Percentiles rank a stretch among this genome's conserved stretches.
Evolutionary conservation across 2,797 vertebrate genomes (phyloP).

Genomic region (Paratrypauchen microcephalus): DNA sequence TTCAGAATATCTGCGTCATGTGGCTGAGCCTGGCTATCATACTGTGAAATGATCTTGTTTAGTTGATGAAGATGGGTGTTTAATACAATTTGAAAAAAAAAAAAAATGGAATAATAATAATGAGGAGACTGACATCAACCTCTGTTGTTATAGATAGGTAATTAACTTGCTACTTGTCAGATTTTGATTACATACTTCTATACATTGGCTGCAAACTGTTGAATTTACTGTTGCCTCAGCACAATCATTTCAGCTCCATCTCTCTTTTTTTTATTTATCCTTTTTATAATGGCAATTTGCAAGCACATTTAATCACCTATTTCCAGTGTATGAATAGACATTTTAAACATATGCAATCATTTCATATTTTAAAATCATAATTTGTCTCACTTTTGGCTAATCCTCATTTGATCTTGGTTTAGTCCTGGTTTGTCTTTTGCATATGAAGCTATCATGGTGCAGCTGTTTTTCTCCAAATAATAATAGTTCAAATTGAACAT

Average conservation of each 20-base stretch:
- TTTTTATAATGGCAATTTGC: background rate
- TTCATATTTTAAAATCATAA: background rate
- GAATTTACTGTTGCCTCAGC: background rate
- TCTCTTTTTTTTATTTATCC: background rate
- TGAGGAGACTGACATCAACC: background rate
- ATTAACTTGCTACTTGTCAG: background rate
- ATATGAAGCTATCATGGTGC: background rate
- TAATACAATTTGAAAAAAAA: background rate
- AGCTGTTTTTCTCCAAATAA: constrained; percentile 4
- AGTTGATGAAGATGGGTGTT: background rate
- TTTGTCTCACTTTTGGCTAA: background rate
- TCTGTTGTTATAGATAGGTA: background rate
- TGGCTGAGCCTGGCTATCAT: background rate
- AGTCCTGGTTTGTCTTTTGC: background rate
- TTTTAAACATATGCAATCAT: constrained; percentile 2
- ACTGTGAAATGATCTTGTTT: background rate
- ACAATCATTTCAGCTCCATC: background rate
- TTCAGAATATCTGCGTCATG: constrained; percentile 2
- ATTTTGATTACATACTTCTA: background rate
- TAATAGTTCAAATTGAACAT: constrained; percentile 10
- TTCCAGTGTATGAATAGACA: background rate
- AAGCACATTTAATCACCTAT: background rate
- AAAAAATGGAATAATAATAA: background rate
- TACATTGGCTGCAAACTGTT: constrained; percentile 1
- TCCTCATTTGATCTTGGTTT: background rate